These are phyloP conservation scores for Sesamia nonagrioides DNA, from an alignment of 1,140 invertebrate genomes.

Conservation along the genomic window DNA sequence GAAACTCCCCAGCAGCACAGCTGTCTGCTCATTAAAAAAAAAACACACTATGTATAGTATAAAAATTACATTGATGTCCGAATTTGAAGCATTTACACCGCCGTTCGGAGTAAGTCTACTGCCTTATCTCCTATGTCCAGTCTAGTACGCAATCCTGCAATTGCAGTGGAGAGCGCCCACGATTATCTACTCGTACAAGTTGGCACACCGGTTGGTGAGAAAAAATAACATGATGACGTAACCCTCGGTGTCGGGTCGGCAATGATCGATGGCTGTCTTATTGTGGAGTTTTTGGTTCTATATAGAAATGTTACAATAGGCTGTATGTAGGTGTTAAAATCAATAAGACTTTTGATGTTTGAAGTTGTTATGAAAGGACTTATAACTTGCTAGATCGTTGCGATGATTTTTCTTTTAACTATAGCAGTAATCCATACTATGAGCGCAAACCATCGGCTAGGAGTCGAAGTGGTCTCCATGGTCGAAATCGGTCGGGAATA, in stretches of 20 bases:
- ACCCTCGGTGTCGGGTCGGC: not conserved
- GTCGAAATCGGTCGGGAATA: no score
- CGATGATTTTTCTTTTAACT: no score
- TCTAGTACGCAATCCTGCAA: constrained; percentile 32
- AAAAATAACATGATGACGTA: constrained; percentile 40
- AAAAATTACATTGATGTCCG: no score
- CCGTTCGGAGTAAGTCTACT: not conserved
- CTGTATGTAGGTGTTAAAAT: not conserved
- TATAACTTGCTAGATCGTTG: no score
- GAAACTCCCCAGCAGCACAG: no score
- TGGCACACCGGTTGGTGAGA: constrained; percentile 44
- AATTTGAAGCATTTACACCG: no score
- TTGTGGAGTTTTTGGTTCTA: not conserved
- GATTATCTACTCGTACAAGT: constrained; percentile 37
- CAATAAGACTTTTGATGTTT: not conserved
- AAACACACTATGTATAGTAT: no score
- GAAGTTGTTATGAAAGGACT: no score
- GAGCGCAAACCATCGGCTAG: no score
- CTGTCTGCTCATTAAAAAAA: no score
- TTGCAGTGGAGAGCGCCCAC: constrained; percentile 29
- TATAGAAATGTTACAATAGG: not conserved
- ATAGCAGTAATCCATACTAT: no score
- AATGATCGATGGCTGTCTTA: constrained; percentile 29
- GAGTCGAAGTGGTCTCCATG: no score
- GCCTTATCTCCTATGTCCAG: not conserved